These are phyloP conservation scores for Calameuta pallipes DNA, from an alignment of 2,888 invertebrate genomes.

Conservation along the genomic window DNA sequence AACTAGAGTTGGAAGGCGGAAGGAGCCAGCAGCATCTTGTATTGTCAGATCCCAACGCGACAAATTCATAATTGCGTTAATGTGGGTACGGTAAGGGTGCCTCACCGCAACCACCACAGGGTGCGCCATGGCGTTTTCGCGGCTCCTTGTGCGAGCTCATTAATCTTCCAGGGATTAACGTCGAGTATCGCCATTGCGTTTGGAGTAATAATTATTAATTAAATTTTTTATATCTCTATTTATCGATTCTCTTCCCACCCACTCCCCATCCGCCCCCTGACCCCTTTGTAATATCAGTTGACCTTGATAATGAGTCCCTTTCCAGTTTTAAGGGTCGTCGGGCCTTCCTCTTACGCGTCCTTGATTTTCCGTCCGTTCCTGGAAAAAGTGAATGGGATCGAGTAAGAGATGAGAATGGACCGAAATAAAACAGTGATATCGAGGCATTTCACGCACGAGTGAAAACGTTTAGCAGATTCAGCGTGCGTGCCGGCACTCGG, in stretches of 20 bases:
- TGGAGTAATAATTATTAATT: constrained; percentile 58
- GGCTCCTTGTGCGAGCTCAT: constrained; percentile 45
- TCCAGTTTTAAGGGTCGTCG: too few species aligned
- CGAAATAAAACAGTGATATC: constrained; percentile 66
- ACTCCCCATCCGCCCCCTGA: too few species aligned
- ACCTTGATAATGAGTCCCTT: too few species aligned
- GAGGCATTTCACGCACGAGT: constrained; percentile 67
- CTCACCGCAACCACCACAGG: constrained; percentile 58
- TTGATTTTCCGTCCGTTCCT: too few species aligned
- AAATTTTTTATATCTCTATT: constrained; percentile 42
- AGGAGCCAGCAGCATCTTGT: constrained; percentile 62
- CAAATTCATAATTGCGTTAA: constrained; percentile 66
- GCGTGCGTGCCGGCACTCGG: constrained; percentile 63
- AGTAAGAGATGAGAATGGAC: constrained; percentile 44
- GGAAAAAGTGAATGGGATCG: too few species aligned
- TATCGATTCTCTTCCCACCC: constrained; percentile 26
- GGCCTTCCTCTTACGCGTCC: too few species aligned
- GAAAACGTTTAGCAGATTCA: constrained; percentile 66
- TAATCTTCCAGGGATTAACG: constrained; percentile 61
- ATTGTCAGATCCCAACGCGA: constrained; percentile 64
- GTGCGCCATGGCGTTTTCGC: constrained; percentile 48
- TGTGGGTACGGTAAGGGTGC: constrained; percentile 54
- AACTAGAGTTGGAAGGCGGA: constrained; percentile 27
- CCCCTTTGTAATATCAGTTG: too few species aligned
- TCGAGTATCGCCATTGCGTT: constrained; percentile 51